Conservation (phyloP, 2,888 invertebrate genomes). For the Drosophila ezoana region DNA sequence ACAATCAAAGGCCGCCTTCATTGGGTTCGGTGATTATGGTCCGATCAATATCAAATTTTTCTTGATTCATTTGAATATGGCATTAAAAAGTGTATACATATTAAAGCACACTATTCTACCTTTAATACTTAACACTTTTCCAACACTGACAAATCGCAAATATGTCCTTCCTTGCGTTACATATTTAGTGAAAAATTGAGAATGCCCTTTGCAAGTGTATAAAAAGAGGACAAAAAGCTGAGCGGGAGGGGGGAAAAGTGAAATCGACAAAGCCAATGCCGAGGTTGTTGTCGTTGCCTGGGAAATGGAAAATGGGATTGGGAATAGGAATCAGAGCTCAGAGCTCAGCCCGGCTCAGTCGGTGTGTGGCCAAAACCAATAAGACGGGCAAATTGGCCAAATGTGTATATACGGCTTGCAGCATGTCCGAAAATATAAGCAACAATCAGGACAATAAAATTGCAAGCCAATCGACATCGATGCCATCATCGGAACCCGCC, state of each 20-base stretch:
- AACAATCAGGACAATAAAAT: slow-evolving; percentile 57
- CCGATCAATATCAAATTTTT: no score
- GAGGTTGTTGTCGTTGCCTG: slow-evolving; percentile 33
- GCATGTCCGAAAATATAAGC: slow-evolving; percentile 59
- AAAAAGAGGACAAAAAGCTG: background rate
- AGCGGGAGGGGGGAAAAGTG: slow-evolving; percentile 1
- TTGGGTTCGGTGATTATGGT: no score
- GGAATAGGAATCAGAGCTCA: slow-evolving; percentile 61
- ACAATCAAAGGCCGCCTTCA: no score
- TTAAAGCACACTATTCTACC: no score
- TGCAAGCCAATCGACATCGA: slow-evolving; percentile 30
- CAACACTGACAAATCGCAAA: no score
- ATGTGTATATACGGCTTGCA: slow-evolving; percentile 63
- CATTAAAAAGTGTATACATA: no score
- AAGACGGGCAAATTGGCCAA: slow-evolving; percentile 70
- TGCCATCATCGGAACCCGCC: background rate
- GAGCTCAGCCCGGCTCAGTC: slow-evolving; percentile 47
- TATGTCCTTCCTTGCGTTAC: background rate
- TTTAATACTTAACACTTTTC: no score
- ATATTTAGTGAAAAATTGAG: background rate
- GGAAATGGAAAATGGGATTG: slow-evolving; percentile 59
- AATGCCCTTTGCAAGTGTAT: background rate
- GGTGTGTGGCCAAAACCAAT: slow-evolving; percentile 71
- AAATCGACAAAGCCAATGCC: slow-evolving; percentile 60
- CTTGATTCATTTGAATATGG: no score